Evolutionary conservation across 2,113 vertebrate genomes (phyloP), one percentile per base, ranked within the genome.

Genomic region (Carassius gibelio): DNA sequence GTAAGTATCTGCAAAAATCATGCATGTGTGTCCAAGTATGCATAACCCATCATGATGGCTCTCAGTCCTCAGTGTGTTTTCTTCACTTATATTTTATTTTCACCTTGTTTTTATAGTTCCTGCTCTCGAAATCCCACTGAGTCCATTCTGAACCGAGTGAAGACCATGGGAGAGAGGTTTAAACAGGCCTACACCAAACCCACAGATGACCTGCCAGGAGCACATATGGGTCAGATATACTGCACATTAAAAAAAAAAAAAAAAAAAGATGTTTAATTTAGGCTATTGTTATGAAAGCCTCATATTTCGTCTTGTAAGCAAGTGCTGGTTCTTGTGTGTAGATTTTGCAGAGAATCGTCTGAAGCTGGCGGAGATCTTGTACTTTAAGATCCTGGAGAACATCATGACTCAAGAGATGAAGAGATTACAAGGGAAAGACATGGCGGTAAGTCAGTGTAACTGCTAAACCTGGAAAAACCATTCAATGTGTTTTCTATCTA

Each of bases 331-430:
- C 45, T 87, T 74, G 81, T 74, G 30, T 91, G 10, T 90, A 99
- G 98, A 99, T 91, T 99, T 99, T 94, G 98, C 98, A 83, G 93
- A 98, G 87, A 98, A 97, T 88, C 95, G 97, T 66, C 89, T 98
- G 91, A 97, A 97, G 88, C 93, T 99, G 90, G 97, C 98, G 4
- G 97, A 99, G 91, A 97, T 99, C 91, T 93, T 99, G 5, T 99
- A 98, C 92, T 99, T 96, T 91, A 99, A 99, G 92, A 94, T 98
- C 88, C 91, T 99, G 93, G 98, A 99, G 91, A 97, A 96, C 57
- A 91, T 99, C 89, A 94, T 99, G 93, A 89, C 93, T 42, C 97
- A 97, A 91, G 98, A 99, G 92, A 96, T 92, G 76, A 95, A 94
- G 87, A 94, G 97, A 66, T 94, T 97, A 36, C 96, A 95, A 21